Evolutionary conservation across 2,888 invertebrate genomes (phyloP).

Genomic region (Aspidapion aeneum): DNA sequence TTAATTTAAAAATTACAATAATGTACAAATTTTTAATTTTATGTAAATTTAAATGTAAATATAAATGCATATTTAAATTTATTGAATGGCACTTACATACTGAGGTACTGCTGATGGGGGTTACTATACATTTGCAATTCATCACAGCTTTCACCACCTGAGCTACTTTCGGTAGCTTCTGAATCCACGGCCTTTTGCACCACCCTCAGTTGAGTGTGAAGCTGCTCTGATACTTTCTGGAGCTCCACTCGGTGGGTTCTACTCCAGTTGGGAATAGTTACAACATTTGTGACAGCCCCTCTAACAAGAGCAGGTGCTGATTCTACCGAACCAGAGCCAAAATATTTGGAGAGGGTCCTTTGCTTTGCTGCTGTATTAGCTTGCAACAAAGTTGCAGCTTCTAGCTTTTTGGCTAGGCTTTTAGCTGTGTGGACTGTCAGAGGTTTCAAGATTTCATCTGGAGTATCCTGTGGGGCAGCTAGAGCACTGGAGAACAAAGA

Average conservation of each 20-base stretch:
- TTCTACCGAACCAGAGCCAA: constrained; percentile 52
- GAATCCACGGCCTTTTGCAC: constrained; percentile 80
- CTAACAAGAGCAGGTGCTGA: constrained; percentile 31
- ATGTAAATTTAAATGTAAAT: background rate
- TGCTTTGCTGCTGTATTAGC: constrained; percentile 44
- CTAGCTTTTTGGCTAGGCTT: constrained; percentile 54
- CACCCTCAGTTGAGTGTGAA: constrained; percentile 69
- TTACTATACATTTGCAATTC: constrained; percentile 80
- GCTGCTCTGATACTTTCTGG: constrained; percentile 67
- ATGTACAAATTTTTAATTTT: background rate
- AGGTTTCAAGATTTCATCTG: constrained; percentile 42
- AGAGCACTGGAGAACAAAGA: background rate
- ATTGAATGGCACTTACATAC: constrained; percentile 64
- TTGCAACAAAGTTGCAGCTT: constrained; percentile 48
- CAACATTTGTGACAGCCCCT: constrained; percentile 35
- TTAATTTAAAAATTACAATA: background rate
- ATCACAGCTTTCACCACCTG: constrained; percentile 92
- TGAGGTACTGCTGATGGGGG: constrained; percentile 68
- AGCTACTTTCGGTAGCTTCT: constrained; percentile 91
- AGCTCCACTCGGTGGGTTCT: constrained; percentile 55
- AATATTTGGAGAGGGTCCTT: constrained; percentile 47
- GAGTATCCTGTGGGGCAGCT: background rate
- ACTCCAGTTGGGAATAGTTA: constrained; percentile 48
- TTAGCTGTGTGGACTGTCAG: constrained; percentile 54
- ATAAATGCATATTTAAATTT: background rate